These are phyloP conservation scores for Lophius piscatorius DNA, from an alignment of 2,113 vertebrate species.

Conservation along the genomic window DNA sequence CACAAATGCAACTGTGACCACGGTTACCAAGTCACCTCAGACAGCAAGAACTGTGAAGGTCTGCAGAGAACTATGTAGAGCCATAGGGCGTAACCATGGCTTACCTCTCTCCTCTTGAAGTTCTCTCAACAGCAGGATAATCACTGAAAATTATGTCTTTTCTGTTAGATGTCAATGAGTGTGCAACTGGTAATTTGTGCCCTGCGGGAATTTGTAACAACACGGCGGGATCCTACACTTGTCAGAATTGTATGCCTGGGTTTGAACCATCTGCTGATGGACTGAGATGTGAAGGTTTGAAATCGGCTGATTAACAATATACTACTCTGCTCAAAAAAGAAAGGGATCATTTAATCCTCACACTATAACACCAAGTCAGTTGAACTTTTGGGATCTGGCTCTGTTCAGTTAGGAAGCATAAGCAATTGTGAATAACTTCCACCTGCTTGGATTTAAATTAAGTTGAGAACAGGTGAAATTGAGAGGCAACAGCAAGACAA, in stretches of 20 bases:
- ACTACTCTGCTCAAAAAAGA: too few species aligned
- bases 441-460: too few species aligned
- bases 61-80: slow-evolving; percentile 57
- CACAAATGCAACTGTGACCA: slow-evolving; percentile 85
- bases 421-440: too few species aligned
- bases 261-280: slow-evolving; percentile 83
- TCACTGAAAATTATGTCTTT: slow-evolving; percentile 47
- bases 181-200: slow-evolving; percentile 75
- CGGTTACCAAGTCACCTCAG: slow-evolving; percentile 81
- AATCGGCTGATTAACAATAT: slow-evolving; percentile 14
- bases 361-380: too few species aligned
- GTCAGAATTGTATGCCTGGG: slow-evolving; percentile 81
- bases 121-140: slow-evolving; percentile 33
- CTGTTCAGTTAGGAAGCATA: too few species aligned
- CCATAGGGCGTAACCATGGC: slow-evolving; percentile 39
- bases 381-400: too few species aligned
- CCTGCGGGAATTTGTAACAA: slow-evolving; percentile 85
- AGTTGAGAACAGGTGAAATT: too few species aligned
- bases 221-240: slow-evolving; percentile 84
- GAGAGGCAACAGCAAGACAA: too few species aligned
- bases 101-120: slow-evolving; percentile 10
- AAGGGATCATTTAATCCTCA: too few species aligned
- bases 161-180: slow-evolving; percentile 87
- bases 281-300: slow-evolving; percentile 86
- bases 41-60: slow-evolving; percentile 87